Evolutionary conservation across 2,113 vertebrate species (phyloP).

Genomic region (Aplodontia rufa): DNA sequence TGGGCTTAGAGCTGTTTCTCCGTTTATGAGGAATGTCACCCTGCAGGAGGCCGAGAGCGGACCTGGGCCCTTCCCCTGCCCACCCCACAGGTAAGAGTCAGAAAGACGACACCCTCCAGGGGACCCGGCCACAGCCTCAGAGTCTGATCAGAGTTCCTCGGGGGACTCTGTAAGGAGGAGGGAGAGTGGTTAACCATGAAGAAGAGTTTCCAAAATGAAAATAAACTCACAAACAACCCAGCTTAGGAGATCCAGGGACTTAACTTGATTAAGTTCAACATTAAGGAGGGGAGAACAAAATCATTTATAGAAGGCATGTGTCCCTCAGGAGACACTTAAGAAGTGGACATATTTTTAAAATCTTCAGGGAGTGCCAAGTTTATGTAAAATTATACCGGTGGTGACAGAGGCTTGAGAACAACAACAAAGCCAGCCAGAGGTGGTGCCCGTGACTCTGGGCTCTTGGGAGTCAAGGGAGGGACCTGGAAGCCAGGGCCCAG

Average conservation of each 20-base stretch:
- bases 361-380: constrained; percentile 54
- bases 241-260: background rate
- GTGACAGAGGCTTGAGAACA: constrained; percentile 13
- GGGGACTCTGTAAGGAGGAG: constrained; percentile 38
- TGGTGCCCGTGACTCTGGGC: background rate
- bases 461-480: background rate
- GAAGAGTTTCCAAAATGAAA: constrained; percentile 61
- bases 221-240: constrained; percentile 42
- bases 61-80: background rate
- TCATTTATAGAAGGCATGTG: background rate
- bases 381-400: constrained; percentile 56
- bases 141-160: constrained; percentile 39
- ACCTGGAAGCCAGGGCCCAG: background rate
- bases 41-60: background rate
- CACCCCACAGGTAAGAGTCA: constrained; percentile 40
- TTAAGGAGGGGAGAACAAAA: background rate
- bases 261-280: background rate
- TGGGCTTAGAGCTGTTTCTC: background rate
- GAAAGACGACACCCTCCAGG: constrained; percentile 41
- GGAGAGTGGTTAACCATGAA: background rate
- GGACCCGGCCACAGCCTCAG: background rate
- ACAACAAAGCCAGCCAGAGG: background rate
- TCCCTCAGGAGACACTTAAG: constrained; percentile 52
- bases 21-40: background rate
- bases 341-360: background rate